Conservation (phyloP, 2,888 invertebrate genomes). For the Aspidiotus destructor region DNA sequence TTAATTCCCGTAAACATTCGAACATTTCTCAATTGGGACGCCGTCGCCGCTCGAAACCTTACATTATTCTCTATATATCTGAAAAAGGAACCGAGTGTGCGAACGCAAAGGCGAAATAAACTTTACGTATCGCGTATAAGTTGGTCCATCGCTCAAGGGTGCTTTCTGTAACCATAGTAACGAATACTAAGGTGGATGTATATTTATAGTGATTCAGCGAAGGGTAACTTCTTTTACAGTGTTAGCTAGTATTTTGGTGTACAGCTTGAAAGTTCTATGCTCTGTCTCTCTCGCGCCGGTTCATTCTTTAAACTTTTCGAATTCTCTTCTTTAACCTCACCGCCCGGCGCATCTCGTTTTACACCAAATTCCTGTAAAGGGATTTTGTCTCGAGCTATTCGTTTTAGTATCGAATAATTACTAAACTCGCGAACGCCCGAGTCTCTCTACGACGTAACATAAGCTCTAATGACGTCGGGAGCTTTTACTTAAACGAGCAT, state of each 20-base stretch:
- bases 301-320: conserved; percentile 33
- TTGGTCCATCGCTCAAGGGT: conserved; percentile 33
- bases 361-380: conserved; percentile 32
- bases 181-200: conserved; percentile 31
- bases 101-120: conserved; percentile 32
- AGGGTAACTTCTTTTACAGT: conserved; percentile 31
- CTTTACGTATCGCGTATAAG: conserved; percentile 27
- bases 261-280: not conserved
- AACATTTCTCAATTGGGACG: conserved; percentile 30
- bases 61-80: conserved; percentile 13
- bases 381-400: conserved; percentile 31
- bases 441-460: conserved; percentile 31
- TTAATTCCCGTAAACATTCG: conserved; percentile 33
- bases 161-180: conserved; percentile 32
- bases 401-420: conserved; percentile 33
- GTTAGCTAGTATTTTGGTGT: conserved; percentile 28
- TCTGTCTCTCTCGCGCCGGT: conserved; percentile 23
- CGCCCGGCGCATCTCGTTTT: conserved; percentile 15
- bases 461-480: conserved; percentile 32
- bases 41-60: conserved; percentile 26
- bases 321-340: conserved; percentile 28
- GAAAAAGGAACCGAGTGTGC: conserved; percentile 27
- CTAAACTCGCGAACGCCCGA: conserved; percentile 21
- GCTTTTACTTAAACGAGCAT: conserved; percentile 33
- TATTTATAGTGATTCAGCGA: conserved; percentile 32